Base-by-base conservation (phyloP, 1,140 invertebrate species). In the Apis dorsata region DNA sequence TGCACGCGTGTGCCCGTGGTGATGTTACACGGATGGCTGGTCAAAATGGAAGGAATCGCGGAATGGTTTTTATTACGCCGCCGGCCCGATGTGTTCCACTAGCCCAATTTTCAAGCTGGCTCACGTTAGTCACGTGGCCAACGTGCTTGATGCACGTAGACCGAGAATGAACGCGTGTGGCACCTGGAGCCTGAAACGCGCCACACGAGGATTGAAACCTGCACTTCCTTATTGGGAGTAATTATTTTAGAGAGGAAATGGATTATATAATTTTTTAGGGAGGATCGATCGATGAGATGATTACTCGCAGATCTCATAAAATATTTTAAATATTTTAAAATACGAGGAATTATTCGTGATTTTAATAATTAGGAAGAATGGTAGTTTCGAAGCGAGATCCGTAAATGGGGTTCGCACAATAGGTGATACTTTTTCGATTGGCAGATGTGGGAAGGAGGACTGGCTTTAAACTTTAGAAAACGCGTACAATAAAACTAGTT, bases 71-170 rank as follows among this genome's bases (percentile, higher is more conserved):
- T 74, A 81, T 66, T 59, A 60, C 19, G 62, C 24, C 57, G 12
- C 49, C 17, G 17, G 63, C 17, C 51, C 49, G 12, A 28, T 24
- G n/a, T 83, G 81, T 59, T 83, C 81, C 81, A 83, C 28, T 83
- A 76, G 81, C 81, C 81, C 81, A 83, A 83, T 83, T 83, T 83
- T 70, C 80, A 70, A 82, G 72, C 65, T 55, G 49, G 44, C 49
- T 55, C 79, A 7, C 34, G 34, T 44, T 44, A 63, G 72, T 81
- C 79, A 81, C 79, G 79, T 75, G 79, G 77, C n/a, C 55, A 44
- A n/a, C 19, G 34, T 57, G 62, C 13, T 24, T 12, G 62, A 63
- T 28, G 62, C 62, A 9, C n/a, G 55, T 21, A 13, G 44, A 49
- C 66, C 49, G 66, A 17, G 74, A 70, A 74, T 15, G 15, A 17